Conservation (phyloP, 2,797 vertebrate genomes). For the Balearica regulorum region DNA sequence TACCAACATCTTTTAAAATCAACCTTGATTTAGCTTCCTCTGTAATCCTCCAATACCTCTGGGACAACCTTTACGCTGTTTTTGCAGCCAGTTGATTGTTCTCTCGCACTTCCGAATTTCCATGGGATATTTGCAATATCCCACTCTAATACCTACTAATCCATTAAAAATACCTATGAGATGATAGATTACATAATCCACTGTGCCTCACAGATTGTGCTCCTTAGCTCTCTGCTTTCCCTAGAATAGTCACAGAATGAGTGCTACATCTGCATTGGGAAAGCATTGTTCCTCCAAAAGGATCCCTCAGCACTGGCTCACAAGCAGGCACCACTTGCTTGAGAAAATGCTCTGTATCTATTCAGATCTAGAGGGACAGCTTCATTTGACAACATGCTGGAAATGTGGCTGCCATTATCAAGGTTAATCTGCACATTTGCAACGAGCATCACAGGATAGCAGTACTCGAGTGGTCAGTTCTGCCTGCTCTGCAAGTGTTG, state of each 20-base stretch:
- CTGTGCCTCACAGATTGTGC: slow-evolving; percentile 18
- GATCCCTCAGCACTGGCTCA: not conserved
- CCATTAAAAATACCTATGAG: slow-evolving; percentile 48
- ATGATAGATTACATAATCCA: slow-evolving; percentile 34
- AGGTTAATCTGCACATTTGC: not conserved
- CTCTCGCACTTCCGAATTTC: slow-evolving; percentile 53
- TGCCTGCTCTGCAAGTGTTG: not conserved
- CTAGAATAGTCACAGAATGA: not conserved
- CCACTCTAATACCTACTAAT: slow-evolving; percentile 52
- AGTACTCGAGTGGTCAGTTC: not conserved
- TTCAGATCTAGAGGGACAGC: not conserved
- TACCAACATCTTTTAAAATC: slow-evolving; percentile 46
- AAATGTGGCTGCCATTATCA: not conserved
- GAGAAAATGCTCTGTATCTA: not conserved
- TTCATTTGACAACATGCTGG: not conserved
- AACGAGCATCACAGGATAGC: not conserved
- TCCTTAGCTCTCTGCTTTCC: slow-evolving; percentile 4
- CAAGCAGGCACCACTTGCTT: not conserved
- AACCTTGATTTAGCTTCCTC: slow-evolving; percentile 38
- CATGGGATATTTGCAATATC: slow-evolving; percentile 48
- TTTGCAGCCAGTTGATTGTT: slow-evolving; percentile 45
- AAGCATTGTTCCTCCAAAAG: not conserved
- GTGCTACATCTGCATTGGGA: not conserved
- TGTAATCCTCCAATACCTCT: slow-evolving; percentile 28
- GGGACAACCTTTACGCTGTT: slow-evolving; percentile 33